Conservation (phyloP, 1,140 invertebrate species). For the Drosophila persimilis region DNA sequence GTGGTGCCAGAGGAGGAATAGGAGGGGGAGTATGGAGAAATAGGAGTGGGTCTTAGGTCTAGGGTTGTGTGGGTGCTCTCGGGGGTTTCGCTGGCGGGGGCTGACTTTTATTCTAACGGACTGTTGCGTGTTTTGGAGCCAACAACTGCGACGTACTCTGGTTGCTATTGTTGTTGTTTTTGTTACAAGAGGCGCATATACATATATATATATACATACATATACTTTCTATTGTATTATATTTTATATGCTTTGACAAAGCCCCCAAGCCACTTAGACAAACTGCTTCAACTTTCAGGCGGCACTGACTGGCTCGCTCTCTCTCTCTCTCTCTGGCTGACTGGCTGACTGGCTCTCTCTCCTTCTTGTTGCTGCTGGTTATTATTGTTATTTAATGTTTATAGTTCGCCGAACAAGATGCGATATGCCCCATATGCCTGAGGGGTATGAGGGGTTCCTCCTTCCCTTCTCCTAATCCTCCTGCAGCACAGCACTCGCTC, state of each 20-base stretch:
- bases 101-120: constrained; percentile 60
- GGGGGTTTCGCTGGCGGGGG: constrained; percentile 17
- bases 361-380: constrained; percentile 46
- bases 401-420: constrained; percentile 54
- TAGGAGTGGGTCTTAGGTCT: not conserved
- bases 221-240: constrained; percentile 70
- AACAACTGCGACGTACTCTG: constrained; percentile 66
- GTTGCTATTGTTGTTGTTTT: constrained; percentile 39
- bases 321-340: no score
- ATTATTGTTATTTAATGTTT: constrained; percentile 80
- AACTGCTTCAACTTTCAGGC: constrained; percentile 71
- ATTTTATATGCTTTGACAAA: constrained; percentile 69
- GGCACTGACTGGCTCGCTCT: not conserved
- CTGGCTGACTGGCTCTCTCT: constrained; percentile 1
- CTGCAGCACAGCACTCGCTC: not conserved
- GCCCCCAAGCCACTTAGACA: constrained; percentile 66
- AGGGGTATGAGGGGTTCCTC: no score
- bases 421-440: constrained; percentile 24
- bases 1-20: no score
- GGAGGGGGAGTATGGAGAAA: no score
- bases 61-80: no score
- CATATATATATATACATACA: not conserved
- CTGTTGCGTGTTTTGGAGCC: constrained; percentile 76
- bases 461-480: no score
- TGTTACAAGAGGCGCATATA: constrained; percentile 13